Evolutionary conservation across 2,888 invertebrate species (phyloP).

Genomic region (Neria commutata): DNA sequence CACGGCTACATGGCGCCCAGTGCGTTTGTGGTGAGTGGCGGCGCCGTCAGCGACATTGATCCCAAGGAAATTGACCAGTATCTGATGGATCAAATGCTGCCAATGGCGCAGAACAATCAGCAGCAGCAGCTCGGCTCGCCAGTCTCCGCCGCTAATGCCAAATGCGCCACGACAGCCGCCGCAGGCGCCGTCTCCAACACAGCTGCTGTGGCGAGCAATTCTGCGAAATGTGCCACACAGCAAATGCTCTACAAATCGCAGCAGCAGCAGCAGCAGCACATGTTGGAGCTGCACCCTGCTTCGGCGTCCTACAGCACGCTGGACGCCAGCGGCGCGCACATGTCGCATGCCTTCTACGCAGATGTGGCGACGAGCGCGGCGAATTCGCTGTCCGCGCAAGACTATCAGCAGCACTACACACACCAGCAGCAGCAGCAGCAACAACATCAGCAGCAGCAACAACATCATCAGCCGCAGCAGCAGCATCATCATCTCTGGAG

Average conservation of each 20-base stretch:
- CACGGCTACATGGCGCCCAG: conserved; percentile 35
- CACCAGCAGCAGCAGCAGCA: conserved; percentile 3
- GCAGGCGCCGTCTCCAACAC: conserved; percentile 15
- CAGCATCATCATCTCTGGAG: conserved; percentile 52
- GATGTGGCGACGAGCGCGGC: conserved; percentile 20
- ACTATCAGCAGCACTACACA: conserved; percentile 29
- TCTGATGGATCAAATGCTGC: conserved; percentile 58
- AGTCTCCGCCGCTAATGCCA: conserved; percentile 43
- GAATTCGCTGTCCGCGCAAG: too few species aligned
- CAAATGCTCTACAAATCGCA: conserved; percentile 15
- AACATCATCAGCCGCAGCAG: conserved; percentile 38
- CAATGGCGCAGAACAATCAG: conserved; percentile 40
- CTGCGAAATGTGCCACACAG: conserved; percentile 1
- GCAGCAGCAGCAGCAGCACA: conserved; percentile 34
- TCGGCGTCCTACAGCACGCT: conserved; percentile 7
- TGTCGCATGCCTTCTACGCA: background rate
- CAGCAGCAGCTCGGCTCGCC: conserved; percentile 31
- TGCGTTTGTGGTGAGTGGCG: conserved; percentile 12
- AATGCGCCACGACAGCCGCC: conserved; percentile 35
- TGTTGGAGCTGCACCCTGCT: conserved; percentile 40
- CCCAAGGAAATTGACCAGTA: conserved; percentile 63
- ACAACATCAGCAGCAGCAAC: conserved; percentile 32
- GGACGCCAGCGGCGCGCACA: background rate
- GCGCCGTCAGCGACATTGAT: conserved; percentile 50
- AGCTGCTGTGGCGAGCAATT: conserved; percentile 3